phyloP scores from a whole-genome alignment of 2,888 invertebrate genomes.

The Altica lythri region DNA sequence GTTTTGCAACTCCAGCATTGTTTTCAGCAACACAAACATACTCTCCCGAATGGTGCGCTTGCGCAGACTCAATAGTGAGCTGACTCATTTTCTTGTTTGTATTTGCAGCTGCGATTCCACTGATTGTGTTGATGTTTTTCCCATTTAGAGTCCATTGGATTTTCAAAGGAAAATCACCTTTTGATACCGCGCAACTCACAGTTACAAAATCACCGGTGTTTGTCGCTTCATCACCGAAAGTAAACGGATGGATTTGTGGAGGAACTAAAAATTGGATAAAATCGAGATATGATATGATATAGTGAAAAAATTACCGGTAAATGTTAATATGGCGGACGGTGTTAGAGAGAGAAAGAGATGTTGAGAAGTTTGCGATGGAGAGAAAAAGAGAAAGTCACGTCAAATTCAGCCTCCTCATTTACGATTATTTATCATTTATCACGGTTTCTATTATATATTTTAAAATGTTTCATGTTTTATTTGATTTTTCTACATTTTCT shows the following conservation, averaged over 20 bases:
- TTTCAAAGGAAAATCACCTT: slow-evolving; percentile 77
- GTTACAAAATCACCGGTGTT: slow-evolving; percentile 72
- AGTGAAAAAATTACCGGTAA: too few species aligned
- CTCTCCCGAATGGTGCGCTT: slow-evolving; percentile 65
- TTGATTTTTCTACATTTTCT: too few species aligned
- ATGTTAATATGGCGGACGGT: too few species aligned
- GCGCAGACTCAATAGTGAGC: slow-evolving; percentile 56
- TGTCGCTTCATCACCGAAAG: slow-evolving; percentile 63
- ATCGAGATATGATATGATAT: too few species aligned
- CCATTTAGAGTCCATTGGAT: slow-evolving; percentile 54
- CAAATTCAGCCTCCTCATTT: too few species aligned
- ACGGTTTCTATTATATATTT: too few species aligned
- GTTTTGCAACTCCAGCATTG: slow-evolving; percentile 62
- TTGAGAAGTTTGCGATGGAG: too few species aligned
- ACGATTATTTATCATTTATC: too few species aligned
- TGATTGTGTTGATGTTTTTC: slow-evolving; percentile 47
- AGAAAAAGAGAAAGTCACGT: too few species aligned
- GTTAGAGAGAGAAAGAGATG: too few species aligned
- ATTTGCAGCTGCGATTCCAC: slow-evolving; percentile 50
- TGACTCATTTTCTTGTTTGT: slow-evolving; percentile 39
- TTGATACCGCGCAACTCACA: slow-evolving; percentile 70
- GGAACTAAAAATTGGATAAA: too few species aligned
- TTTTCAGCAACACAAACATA: slow-evolving; percentile 68
- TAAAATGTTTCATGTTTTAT: too few species aligned
- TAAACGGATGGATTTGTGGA: slow-evolving; percentile 59